These are phyloP conservation scores for Oreochromis mossambicus DNA, from an alignment of 2,797 vertebrate species.

Conservation along the genomic window DNA sequence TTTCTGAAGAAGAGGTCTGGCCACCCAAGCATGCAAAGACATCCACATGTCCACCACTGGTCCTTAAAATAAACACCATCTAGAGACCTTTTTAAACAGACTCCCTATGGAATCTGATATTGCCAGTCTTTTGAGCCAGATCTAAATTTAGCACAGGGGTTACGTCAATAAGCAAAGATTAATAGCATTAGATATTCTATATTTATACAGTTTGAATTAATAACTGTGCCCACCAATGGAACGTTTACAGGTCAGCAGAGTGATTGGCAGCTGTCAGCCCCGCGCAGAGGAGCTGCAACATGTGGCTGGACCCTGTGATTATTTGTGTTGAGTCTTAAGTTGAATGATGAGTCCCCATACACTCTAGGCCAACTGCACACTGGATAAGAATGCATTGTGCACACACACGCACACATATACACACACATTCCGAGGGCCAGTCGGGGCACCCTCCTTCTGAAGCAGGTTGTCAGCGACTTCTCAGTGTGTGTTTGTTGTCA, in stretches of 20 bases:
- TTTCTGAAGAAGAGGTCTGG: slow-evolving; percentile 34
- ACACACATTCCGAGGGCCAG: slow-evolving; percentile 14
- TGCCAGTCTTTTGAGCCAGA: slow-evolving; percentile 49
- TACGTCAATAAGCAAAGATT: slow-evolving; percentile 68
- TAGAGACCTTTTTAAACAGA: slow-evolving; percentile 52
- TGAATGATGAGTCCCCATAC: slow-evolving; percentile 67
- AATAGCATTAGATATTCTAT: slow-evolving; percentile 63
- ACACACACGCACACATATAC: background rate
- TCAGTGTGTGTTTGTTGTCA: slow-evolving; percentile 68
- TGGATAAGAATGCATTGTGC: slow-evolving; percentile 5
- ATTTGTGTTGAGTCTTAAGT: slow-evolving; percentile 69
- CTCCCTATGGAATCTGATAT: slow-evolving; percentile 64
- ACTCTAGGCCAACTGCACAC: slow-evolving; percentile 18
- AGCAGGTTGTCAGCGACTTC: slow-evolving; percentile 63
- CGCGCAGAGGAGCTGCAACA: slow-evolving; percentile 32
- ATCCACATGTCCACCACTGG: slow-evolving; percentile 52
- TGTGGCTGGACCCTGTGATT: slow-evolving; percentile 60
- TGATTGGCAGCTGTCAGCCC: slow-evolving; percentile 72
- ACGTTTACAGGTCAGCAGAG: slow-evolving; percentile 57
- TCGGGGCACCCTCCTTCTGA: slow-evolving; percentile 31
- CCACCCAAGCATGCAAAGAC: slow-evolving; percentile 47
- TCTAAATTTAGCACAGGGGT: slow-evolving; percentile 60
- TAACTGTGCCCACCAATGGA: slow-evolving; percentile 50
- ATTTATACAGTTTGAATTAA: slow-evolving; percentile 72
- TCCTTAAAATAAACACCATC: slow-evolving; percentile 68